Evolutionary conservation across 2,797 vertebrate species (phyloP), one percentile per base, ranked within the genome.

Genomic region (Epinephelus coioides): DNA sequence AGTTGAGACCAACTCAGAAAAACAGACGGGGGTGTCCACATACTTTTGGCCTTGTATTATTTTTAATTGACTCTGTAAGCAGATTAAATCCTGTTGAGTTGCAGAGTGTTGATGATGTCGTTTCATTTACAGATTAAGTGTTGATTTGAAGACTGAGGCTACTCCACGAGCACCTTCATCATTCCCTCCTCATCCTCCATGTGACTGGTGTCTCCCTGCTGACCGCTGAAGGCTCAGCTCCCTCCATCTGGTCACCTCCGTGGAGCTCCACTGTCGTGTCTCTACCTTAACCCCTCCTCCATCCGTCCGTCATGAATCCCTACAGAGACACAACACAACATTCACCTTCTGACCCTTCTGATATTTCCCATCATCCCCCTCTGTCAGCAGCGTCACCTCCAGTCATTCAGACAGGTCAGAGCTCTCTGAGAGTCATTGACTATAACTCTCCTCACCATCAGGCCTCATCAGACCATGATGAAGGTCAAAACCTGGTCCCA

Each of bases 271-370:
- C 25, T 4, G 34, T 6, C 6, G 1, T 17, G 34, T 40, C 7
- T 34, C 43, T 38, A 11, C 5, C 40, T 34, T 5, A 12, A 8
- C 14, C 46, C 1, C 11, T 53, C 6, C 3, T 61, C 49, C 12
- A 0, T 21, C 25, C 3, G 0, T 19, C 43, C 10, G 18, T 13
- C 76, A 93, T 92, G 91, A 88, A 91, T 81, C 88, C 89, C 1
- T 63, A 82, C 1, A 3, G 18, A 14, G 3, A 71, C 19, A 1
- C 46, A 0, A n/a, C 55, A 30, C 61, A 4, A 2, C 19, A 12
- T 18, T 74, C 44, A 1, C 12, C 27, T 4, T 17, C 65, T 1
- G 60, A 57, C 1, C 44, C 18, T 3, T 6, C 10, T 1, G 14
- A 23, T 2, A 2, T 19, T 34, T 21, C 63, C 74, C 54, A 19